Percentiles rank a stretch among this genome's conserved stretches.
Conservation (phyloP, 2,113 vertebrate species). For the Carassius auratus region DNA sequence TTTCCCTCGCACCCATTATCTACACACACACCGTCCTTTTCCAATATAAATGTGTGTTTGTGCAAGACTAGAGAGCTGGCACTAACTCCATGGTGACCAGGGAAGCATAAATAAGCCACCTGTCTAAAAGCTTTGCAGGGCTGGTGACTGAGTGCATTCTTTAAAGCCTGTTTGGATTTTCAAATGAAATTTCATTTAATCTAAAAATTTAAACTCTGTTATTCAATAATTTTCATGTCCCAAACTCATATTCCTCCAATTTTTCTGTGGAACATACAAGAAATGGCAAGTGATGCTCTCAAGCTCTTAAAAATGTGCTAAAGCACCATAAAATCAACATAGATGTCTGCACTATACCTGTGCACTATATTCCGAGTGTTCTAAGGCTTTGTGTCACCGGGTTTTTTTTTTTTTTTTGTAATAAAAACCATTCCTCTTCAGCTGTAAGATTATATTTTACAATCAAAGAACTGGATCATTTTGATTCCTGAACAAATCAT, state of each 20-base stretch:
- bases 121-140: constrained; percentile 27
- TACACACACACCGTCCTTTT: background rate
- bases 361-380: background rate
- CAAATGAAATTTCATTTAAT: background rate
- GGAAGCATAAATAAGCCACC: constrained; percentile 44
- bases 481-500: background rate
- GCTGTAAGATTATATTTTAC: background rate
- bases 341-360: background rate
- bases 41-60: constrained; percentile 29
- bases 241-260: background rate
- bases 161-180: background rate
- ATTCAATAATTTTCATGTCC: background rate
- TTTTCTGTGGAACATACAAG: background rate
- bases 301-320: background rate
- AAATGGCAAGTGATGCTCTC: background rate
- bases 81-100: constrained; percentile 31
- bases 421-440: too few species aligned
- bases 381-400: background rate
- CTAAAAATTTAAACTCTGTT: background rate
- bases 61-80: constrained; percentile 32
- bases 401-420: background rate
- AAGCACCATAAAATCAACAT: background rate
- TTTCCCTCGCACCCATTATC: background rate
- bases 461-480: background rate
- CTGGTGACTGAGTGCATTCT: background rate